Evolutionary conservation across 1,140 invertebrate genomes (phyloP).

Genomic region (Procambarus clarkii): DNA sequence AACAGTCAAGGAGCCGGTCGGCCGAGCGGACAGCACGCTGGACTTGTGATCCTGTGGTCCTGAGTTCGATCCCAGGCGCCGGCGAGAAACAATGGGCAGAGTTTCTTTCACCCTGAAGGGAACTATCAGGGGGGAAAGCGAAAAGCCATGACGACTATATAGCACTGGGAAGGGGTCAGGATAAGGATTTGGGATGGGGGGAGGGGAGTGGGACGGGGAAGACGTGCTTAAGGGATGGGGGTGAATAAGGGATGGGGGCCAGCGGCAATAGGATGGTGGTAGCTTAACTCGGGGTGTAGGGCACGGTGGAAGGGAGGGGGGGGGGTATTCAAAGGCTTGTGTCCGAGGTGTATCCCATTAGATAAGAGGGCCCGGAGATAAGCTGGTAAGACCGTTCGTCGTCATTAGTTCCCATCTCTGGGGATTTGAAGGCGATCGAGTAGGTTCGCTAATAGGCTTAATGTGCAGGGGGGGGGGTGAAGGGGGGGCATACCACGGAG

Average conservation of each 20-base stretch:
- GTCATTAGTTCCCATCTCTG: neutral
- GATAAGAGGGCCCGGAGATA: neutral
- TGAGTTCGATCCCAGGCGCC: no score
- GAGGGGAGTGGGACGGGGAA: neutral
- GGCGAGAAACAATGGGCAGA: no score
- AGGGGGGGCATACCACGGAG: neutral
- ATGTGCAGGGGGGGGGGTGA: neutral
- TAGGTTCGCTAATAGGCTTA: neutral
- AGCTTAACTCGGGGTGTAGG: neutral
- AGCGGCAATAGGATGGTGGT: neutral
- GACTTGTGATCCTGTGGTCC: no score
- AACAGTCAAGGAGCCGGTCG: no score
- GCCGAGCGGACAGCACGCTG: no score
- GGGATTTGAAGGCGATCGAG: neutral
- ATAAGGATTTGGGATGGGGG: no score
- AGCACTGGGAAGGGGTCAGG: no score
- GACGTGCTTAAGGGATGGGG: neutral
- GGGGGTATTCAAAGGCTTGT: neutral
- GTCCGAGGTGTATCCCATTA: neutral
- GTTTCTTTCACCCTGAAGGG: no score
- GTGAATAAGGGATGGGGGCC: neutral
- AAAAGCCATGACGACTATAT: no score
- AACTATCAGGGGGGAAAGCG: no score
- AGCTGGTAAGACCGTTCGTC: neutral
- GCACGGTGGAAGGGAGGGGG: neutral